phyloP scores from a whole-genome alignment of 1,140 invertebrate species.

The Asbolus verrucosus region DNA sequence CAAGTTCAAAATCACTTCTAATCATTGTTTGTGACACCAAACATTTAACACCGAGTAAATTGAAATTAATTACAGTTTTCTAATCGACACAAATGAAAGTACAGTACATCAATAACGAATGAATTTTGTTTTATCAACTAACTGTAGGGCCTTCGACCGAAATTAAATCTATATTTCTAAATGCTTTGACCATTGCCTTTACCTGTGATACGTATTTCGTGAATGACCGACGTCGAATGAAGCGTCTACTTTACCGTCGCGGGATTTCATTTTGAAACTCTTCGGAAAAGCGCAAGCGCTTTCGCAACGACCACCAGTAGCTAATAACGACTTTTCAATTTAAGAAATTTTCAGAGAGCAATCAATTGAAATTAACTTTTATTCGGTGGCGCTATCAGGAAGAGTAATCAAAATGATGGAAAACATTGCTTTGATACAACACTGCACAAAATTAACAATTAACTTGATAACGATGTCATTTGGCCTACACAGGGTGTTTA shows the following conservation, averaged over 20 bases:
- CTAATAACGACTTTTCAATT: constrained; percentile 14
- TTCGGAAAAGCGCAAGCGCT: constrained; percentile 24
- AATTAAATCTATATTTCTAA: constrained; percentile 4
- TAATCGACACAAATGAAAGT: constrained; percentile 9
- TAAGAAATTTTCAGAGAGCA: neutral
- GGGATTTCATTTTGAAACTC: constrained; percentile 42
- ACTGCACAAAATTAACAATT: no score
- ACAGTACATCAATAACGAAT: constrained; percentile 5
- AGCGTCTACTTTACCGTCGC: constrained; percentile 35
- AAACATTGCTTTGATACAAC: no score
- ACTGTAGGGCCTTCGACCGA: neutral
- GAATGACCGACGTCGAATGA: constrained; percentile 42
- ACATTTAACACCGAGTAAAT: constrained; percentile 13
- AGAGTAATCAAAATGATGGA: no score
- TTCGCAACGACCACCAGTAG: no score
- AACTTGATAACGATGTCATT: no score
- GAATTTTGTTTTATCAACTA: neutral
- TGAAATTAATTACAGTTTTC: neutral
- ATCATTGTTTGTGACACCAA: constrained; percentile 25
- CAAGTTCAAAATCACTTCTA: constrained; percentile 2
- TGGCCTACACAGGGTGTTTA: no score
- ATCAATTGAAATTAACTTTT: neutral
- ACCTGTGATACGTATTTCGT: constrained; percentile 35
- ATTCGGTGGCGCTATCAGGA: no score
- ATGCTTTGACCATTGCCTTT: neutral